Percentiles rank a stretch among this genome's conserved stretches.
phyloP scores from a whole-genome alignment of 2,797 vertebrate genomes.

The Enteromius treurensis region DNA sequence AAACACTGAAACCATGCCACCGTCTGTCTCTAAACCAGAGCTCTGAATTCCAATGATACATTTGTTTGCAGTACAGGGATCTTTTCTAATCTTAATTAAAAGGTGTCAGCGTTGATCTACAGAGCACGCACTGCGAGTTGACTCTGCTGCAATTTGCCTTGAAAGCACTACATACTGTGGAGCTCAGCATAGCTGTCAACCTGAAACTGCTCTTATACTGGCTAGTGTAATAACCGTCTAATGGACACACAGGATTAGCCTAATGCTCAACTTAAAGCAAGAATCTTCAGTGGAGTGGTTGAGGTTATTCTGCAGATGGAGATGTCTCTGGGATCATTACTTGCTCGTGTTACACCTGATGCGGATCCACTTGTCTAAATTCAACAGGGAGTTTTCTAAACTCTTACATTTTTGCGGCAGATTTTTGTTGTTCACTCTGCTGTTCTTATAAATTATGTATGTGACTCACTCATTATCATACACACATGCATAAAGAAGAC shows the following conservation, averaged over 20 bases:
- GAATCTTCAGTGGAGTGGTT: slow-evolving; percentile 1
- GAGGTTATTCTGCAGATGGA: slow-evolving; percentile 5
- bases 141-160: slow-evolving; percentile 69
- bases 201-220: slow-evolving; percentile 69
- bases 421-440: neutral
- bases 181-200: slow-evolving; percentile 77
- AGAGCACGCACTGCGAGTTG: slow-evolving; percentile 57
- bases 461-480: neutral
- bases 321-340: neutral
- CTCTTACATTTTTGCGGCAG: neutral
- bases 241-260: slow-evolving; percentile 74
- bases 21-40: slow-evolving; percentile 19
- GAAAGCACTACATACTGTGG: slow-evolving; percentile 73
- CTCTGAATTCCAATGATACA: slow-evolving; percentile 4
- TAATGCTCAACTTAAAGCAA: slow-evolving; percentile 61
- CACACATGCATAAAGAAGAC: slow-evolving; percentile 6
- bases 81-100: slow-evolving; percentile 72
- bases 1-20: slow-evolving; percentile 2
- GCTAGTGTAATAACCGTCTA: slow-evolving; percentile 74
- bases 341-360: neutral
- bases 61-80: slow-evolving; percentile 35
- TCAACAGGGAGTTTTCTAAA: neutral
- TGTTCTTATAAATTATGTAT: neutral
- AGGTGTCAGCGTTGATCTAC: slow-evolving; percentile 70
- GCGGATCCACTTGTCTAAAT: neutral